phyloP scores from a whole-genome alignment of 2,888 invertebrate species.

The Trichopoda pennipes region DNA sequence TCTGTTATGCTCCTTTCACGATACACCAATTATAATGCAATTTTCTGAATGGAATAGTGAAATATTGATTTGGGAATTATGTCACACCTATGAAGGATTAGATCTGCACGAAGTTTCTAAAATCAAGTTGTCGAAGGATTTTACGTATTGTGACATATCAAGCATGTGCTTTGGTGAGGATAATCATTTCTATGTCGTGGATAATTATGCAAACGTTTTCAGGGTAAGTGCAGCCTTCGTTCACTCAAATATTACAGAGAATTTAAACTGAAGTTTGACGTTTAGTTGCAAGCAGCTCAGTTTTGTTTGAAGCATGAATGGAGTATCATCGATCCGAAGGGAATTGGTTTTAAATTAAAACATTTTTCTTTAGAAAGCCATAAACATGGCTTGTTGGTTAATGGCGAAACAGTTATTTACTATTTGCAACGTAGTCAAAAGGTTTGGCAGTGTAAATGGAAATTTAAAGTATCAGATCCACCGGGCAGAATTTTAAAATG shows the following conservation, averaged over 20 bases:
- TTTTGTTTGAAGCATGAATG: conserved; percentile 64
- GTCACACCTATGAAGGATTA: conserved; percentile 68
- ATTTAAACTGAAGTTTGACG: neutral
- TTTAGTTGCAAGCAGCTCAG: conserved; percentile 65
- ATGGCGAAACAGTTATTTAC: conserved; percentile 58
- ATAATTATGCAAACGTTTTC: conserved; percentile 73
- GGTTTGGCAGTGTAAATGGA: conserved; percentile 73
- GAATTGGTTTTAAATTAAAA: conserved; percentile 58
- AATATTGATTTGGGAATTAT: conserved; percentile 73
- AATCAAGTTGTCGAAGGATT: conserved; percentile 68
- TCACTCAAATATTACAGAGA: neutral
- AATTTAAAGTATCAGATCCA: conserved; percentile 16
- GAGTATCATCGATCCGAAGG: conserved; percentile 22
- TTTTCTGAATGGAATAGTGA: conserved; percentile 68
- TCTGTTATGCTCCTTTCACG: conserved; percentile 54
- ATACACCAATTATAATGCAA: conserved; percentile 73
- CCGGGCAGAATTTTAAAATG: conserved; percentile 62
- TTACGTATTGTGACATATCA: conserved; percentile 62
- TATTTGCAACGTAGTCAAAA: conserved; percentile 72
- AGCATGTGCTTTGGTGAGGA: conserved; percentile 73
- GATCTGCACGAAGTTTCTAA: conserved; percentile 71
- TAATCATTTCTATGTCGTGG: conserved; percentile 71
- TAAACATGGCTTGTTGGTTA: conserved; percentile 72
- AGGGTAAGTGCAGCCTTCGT: conserved; percentile 55
- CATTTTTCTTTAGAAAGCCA: conserved; percentile 61